Evolutionary conservation across 2,113 vertebrate genomes (phyloP).

Genomic region (Gila orcuttii): DNA sequence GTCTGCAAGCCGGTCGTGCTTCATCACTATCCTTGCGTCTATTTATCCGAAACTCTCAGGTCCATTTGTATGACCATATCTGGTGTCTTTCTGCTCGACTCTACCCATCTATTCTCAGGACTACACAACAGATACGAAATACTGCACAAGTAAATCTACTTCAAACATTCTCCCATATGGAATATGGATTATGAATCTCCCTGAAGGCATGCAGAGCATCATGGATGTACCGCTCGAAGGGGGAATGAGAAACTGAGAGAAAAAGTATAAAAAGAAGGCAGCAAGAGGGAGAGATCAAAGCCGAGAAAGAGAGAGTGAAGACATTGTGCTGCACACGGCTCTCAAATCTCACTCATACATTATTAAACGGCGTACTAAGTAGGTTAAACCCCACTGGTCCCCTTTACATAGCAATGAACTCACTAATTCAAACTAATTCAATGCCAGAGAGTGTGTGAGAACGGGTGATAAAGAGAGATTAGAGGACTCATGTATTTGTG

Average conservation of each 20-base stretch:
- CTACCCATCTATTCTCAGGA: slow-evolving; percentile 9
- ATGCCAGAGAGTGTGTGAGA: slow-evolving; percentile 40
- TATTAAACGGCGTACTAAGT: slow-evolving; percentile 55
- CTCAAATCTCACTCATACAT: slow-evolving; percentile 57
- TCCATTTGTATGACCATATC: slow-evolving; percentile 17
- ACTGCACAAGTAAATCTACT: slow-evolving; percentile 45
- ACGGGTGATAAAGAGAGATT: slow-evolving; percentile 21
- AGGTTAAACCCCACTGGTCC: slow-evolving; percentile 56
- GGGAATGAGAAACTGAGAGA: background rate
- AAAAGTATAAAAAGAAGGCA: background rate
- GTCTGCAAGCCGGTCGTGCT: slow-evolving; percentile 15
- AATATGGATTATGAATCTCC: slow-evolving; percentile 46
- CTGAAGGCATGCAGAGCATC: slow-evolving; percentile 36
- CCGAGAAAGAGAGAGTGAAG: slow-evolving; percentile 31
- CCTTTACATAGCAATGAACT: slow-evolving; percentile 45
- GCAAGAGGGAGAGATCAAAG: slow-evolving; percentile 21
- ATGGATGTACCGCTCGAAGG: background rate
- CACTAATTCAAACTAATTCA: slow-evolving; percentile 48
- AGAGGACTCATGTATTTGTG: slow-evolving; percentile 14
- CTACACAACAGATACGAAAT: slow-evolving; percentile 39
- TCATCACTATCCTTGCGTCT: slow-evolving; percentile 36
- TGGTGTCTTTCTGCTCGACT: background rate
- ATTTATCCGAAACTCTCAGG: slow-evolving; percentile 29
- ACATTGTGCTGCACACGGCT: slow-evolving; percentile 47
- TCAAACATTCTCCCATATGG: slow-evolving; percentile 41